Evolutionary conservation across 2,888 invertebrate species (phyloP).

Genomic region (Parnassius smintheus): DNA sequence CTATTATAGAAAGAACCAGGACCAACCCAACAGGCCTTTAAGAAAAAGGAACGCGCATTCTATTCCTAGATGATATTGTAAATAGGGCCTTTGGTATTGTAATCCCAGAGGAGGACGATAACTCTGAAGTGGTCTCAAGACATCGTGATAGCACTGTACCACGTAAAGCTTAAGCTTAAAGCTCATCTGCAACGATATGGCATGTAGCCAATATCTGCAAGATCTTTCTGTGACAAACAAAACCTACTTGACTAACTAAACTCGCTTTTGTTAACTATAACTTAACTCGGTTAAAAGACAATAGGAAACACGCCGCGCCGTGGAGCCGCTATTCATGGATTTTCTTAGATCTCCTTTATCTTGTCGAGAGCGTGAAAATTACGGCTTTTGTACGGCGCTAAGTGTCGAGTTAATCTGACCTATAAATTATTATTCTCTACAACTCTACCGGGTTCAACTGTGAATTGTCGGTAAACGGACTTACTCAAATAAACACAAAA

Average conservation of each 20-base stretch:
- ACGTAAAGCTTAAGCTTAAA: neutral
- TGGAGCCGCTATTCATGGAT: slow-evolving; percentile 8
- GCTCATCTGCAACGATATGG: slow-evolving; percentile 4
- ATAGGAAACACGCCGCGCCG: slow-evolving; percentile 1
- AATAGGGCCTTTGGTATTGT: too few species aligned
- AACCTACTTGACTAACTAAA: slow-evolving; percentile 17
- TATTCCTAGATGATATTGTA: too few species aligned
- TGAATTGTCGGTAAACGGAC: too few species aligned
- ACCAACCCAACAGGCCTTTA: too few species aligned
- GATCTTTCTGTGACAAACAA: slow-evolving; percentile 15
- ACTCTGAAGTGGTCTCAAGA: too few species aligned
- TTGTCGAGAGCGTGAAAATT: slow-evolving; percentile 5
- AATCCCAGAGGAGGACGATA: too few species aligned
- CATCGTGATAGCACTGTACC: too few species aligned
- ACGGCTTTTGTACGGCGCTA: slow-evolving; percentile 3
- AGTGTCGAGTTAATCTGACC: neutral
- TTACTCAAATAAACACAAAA: too few species aligned
- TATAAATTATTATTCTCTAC: too few species aligned
- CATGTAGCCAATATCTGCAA: slow-evolving; percentile 16
- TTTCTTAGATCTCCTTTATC: neutral
- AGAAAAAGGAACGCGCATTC: too few species aligned
- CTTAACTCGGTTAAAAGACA: slow-evolving; percentile 12
- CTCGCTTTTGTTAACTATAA: slow-evolving; percentile 15
- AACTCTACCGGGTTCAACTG: too few species aligned
- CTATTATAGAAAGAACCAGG: too few species aligned